Conservation (phyloP, 2,113 vertebrate genomes). For the Sorex fumeus region DNA sequence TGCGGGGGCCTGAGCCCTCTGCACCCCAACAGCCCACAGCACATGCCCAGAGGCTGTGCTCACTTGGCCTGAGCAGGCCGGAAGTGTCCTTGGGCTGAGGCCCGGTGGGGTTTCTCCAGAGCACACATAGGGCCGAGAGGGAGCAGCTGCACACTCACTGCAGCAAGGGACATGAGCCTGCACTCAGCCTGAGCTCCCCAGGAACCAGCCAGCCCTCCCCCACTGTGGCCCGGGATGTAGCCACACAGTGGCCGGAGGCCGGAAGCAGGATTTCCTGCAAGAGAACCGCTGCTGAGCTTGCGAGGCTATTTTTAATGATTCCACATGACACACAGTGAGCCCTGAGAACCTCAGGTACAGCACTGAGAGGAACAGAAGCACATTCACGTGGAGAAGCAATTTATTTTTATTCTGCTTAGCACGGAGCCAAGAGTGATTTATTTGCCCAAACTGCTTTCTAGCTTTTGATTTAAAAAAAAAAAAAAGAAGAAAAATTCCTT, state of each 20-base stretch:
- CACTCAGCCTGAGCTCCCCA: neutral
- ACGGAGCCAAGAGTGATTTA: slow-evolving; percentile 68
- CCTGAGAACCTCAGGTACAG: no score
- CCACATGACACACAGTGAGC: neutral
- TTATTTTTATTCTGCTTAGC: slow-evolving; percentile 62
- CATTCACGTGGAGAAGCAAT: slow-evolving; percentile 58
- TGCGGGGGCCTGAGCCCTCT: no score
- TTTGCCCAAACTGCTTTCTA: slow-evolving; percentile 68
- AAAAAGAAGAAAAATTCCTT: slow-evolving; percentile 62
- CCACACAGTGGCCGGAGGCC: neutral
- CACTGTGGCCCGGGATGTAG: neutral
- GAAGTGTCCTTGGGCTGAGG: no score
- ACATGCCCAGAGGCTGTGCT: no score
- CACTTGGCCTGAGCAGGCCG: no score
- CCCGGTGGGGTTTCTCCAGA: no score
- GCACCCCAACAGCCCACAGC: no score
- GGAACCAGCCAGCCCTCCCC: neutral
- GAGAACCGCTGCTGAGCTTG: slow-evolving; percentile 66
- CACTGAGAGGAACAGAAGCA: slow-evolving; percentile 43
- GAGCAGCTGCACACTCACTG: no score
- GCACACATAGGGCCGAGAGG: no score
- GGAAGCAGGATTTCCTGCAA: slow-evolving; percentile 67
- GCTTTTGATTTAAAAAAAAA: slow-evolving; percentile 36
- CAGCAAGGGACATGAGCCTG: no score
- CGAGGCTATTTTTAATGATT: slow-evolving; percentile 69